Conservation (phyloP, 23 tunicate genomes). For the Styela plicata region DNA sequence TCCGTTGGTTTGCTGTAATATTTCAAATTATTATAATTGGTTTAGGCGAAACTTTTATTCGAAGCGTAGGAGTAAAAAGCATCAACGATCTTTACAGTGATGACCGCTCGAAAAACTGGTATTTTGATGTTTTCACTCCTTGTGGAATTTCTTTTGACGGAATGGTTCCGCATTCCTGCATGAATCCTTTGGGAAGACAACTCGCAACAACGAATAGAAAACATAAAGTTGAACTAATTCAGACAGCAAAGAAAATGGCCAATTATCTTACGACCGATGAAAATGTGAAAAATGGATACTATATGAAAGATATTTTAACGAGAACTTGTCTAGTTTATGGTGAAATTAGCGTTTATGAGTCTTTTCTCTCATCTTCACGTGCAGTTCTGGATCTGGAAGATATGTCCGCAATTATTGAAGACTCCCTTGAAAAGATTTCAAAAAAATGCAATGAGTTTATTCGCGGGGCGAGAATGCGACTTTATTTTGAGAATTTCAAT, state of each 20-base stretch:
- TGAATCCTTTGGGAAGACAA: conserved; percentile 47
- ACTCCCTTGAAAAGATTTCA: neutral
- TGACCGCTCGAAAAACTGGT: conserved; percentile 30
- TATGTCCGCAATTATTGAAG: neutral
- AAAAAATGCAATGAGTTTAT: neutral
- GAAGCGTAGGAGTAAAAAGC: conserved; percentile 24
- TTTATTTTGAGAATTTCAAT: neutral
- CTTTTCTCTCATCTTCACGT: neutral
- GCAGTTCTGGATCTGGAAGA: neutral
- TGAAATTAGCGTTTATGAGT: neutral
- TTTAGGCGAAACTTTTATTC: conserved; percentile 47
- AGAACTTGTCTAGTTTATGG: conserved; percentile 47
- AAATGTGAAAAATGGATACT: conserved; percentile 25
- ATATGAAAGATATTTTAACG: conserved; percentile 32
- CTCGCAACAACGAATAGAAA: conserved; percentile 18
- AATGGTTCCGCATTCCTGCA: conserved; percentile 49
- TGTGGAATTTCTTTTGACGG: conserved; percentile 57
- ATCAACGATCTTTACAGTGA: conserved; percentile 3
- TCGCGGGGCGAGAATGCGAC: neutral
- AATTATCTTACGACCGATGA: conserved; percentile 18
- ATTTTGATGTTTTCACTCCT: conserved; percentile 35
- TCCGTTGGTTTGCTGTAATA: conserved; percentile 41
- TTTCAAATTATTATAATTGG: conserved; percentile 32
- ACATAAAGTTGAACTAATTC: conserved; percentile 36
- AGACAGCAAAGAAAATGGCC: conserved; percentile 41